Base-by-base conservation (phyloP, 2,888 invertebrate species). In the Lapara coniferarum region DNA sequence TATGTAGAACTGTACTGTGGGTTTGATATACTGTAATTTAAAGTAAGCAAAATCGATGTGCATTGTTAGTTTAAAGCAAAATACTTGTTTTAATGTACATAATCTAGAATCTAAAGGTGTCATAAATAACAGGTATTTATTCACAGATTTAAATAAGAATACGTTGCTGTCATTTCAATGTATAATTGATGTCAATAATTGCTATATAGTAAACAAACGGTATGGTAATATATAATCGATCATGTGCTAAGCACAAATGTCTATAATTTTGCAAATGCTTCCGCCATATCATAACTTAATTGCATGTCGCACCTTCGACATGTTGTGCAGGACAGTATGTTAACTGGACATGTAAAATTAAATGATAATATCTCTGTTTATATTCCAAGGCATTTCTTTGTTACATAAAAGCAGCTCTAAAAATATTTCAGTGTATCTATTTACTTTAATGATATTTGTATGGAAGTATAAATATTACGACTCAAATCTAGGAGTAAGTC, bases 251-350 rank as follows among this genome's bases (percentile, higher is more conserved):
- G 63, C 49, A 49, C 63, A 13, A 63, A 63, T 63, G 63, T 46
- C 16, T 19, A 13, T 49, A 46, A 63, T 59, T 46, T 16, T 63
- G 19, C 63, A 63, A 19, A 63, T 19, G 19, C 63, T 63, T 63
- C 63, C 63, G 63, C 63, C 8, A 63, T 63, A 63, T 63, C 63
- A 63, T 63, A 19, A 13, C 49, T 63, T 63, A 63, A 63, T 63
- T 49, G 19, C 63, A 12, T 49, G 63, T 63, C 49, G 49, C 49
- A 63, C 19, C 19, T 63, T 63, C 13, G 13, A 63, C 19, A 16
- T 19, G 10, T 19, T 3, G 49, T 49, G 12, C 12, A 49, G 46
- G 2, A 25, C 63, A 49, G 63, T 63, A 49, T 46, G 16, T 1
- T 46, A 63, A 19, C 10, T 16, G 12, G 10, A 16, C 49, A 49